Evolutionary conservation across 2,797 vertebrate genomes (phyloP).

Genomic region (Neosilurus hyrtlii): DNA sequence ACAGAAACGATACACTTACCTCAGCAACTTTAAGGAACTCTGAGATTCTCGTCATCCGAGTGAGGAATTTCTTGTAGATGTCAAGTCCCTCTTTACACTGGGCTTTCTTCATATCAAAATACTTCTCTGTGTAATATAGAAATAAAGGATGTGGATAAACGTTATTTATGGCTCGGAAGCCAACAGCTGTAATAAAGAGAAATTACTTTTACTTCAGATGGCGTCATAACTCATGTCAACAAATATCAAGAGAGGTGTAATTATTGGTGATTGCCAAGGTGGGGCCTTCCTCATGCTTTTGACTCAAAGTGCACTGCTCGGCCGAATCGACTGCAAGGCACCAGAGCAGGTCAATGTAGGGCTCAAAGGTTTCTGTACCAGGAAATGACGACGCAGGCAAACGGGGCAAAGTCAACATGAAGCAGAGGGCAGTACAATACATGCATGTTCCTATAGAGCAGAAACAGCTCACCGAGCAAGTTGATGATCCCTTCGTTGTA

Average conservation of each 20-base stretch:
- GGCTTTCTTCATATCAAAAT: conserved; percentile 97
- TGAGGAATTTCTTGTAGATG: conserved; percentile 96
- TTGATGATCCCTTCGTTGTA: conserved; percentile 98
- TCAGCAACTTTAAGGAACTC: conserved; percentile 96
- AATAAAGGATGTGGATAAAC: not conserved
- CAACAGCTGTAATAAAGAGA: not conserved
- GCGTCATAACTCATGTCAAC: not conserved
- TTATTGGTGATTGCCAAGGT: conserved; percentile 8
- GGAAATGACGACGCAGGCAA: conserved; percentile 39
- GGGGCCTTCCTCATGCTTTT: conserved; percentile 11
- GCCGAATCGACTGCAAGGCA: not conserved
- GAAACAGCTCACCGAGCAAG: conserved; percentile 81
- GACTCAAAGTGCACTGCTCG: conserved; percentile 29
- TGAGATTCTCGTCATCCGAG: conserved; percentile 93
- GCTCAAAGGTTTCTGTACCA: conserved; percentile 50
- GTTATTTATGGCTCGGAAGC: conserved; percentile 4
- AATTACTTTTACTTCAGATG: not conserved
- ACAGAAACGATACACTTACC: conserved; percentile 67
- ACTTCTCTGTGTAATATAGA: conserved; percentile 80
- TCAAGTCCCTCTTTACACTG: conserved; percentile 96
- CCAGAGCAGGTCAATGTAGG: not conserved
- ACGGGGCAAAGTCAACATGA: conserved; percentile 26
- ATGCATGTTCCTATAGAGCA: not conserved
- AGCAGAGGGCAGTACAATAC: conserved; percentile 4
- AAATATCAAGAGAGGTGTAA: conserved; percentile 5